A percentile compares a stretch with the other conserved stretches of the same genome.
These are phyloP conservation scores for Myrmophylax atrothorax DNA, from an alignment of 2,113 vertebrate species.

Conservation along the genomic window DNA sequence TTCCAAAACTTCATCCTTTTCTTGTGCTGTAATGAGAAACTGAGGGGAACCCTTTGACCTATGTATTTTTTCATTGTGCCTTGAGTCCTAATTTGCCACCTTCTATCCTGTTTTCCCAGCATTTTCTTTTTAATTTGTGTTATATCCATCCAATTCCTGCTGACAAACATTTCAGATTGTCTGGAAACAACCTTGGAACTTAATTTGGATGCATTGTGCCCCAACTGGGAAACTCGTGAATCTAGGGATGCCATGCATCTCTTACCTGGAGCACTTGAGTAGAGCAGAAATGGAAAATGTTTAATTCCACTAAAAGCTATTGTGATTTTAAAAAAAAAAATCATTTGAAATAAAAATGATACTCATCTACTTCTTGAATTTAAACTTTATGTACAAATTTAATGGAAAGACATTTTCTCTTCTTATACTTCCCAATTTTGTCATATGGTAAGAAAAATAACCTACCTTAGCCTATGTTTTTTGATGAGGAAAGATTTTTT, in stretches of 20 bases:
- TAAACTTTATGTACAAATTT: fast-evolving
- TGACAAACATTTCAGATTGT: neutral
- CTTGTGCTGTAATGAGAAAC: neutral
- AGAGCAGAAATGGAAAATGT: neutral
- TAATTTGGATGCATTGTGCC: neutral
- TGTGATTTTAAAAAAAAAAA: neutral
- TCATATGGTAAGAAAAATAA: neutral
- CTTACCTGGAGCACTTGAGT: too few species aligned
- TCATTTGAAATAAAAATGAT: neutral
- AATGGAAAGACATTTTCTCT: neutral
- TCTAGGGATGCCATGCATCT: neutral
- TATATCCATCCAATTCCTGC: neutral
- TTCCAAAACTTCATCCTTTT: neutral
- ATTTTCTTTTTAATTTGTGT: neutral
- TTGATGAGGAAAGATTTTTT: neutral
- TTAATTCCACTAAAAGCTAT: neutral
- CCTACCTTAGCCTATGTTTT: neutral
- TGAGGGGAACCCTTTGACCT: fast-evolving
- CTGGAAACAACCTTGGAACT: neutral
- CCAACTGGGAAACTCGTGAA: fast-evolving
- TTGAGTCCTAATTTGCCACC: neutral
- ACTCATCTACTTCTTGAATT: neutral
- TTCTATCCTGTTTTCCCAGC: neutral
- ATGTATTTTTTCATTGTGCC: neutral
- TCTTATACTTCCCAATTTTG: neutral